These are phyloP conservation scores for Chionodraco myersi DNA, from an alignment of 2,113 vertebrate species.

Conservation along the genomic window DNA sequence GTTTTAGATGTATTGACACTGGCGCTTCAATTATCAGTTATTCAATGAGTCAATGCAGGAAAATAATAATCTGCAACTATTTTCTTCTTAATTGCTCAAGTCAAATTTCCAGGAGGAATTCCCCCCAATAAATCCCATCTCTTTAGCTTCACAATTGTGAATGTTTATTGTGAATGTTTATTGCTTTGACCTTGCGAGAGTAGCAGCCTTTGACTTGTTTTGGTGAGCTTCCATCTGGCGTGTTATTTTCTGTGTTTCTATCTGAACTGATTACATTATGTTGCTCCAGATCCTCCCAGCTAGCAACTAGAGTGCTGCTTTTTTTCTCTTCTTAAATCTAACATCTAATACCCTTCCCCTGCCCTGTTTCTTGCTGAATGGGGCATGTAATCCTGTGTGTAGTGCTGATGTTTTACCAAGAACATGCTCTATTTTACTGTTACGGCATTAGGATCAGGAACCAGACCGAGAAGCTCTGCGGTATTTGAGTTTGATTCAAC, in stretches of 20 bases:
- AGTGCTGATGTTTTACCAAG: conserved; percentile 29
- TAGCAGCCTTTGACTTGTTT: conserved; percentile 9
- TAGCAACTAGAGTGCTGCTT: conserved; percentile 23
- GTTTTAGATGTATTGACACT: not conserved
- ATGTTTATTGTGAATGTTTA: not conserved
- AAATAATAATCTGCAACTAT: conserved; percentile 5
- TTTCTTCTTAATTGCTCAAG: not conserved
- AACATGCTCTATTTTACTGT: conserved; percentile 60
- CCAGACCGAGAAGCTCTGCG: conserved; percentile 14
- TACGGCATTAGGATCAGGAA: conserved; percentile 31
- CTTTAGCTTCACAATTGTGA: not conserved
- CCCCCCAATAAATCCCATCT: no score
- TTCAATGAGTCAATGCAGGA: not conserved
- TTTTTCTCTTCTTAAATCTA: conserved; percentile 26
- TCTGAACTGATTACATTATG: conserved; percentile 20
- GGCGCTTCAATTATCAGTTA: not conserved
- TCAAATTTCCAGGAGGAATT: not conserved
- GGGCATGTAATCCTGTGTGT: conserved; percentile 41
- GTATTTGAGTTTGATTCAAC: conserved; percentile 37
- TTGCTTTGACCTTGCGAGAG: not conserved
- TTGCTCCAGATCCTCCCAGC: conserved; percentile 32
- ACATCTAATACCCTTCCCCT: conserved; percentile 23
- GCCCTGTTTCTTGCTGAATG: conserved; percentile 30
- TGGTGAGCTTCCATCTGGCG: conserved; percentile 12
- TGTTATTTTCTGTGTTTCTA: conserved; percentile 22